These are phyloP conservation scores for Pipistrellus kuhlii DNA, from an alignment of 2,797 vertebrate species.

Conservation along the genomic window DNA sequence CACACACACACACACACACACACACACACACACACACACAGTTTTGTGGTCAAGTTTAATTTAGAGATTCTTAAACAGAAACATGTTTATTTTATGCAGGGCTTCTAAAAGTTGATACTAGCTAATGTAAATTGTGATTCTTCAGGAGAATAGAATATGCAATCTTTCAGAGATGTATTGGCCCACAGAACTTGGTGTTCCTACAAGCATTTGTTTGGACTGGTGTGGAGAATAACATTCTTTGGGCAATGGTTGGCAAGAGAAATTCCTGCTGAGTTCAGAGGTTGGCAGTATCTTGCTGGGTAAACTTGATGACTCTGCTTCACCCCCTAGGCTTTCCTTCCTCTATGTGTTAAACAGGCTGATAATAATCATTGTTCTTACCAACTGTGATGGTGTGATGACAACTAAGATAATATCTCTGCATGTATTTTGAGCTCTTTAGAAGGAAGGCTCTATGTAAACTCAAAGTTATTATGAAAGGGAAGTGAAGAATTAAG, in stretches of 20 bases:
- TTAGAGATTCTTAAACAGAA: constrained; percentile 49
- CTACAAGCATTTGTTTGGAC: neutral
- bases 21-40: neutral
- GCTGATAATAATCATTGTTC: constrained; percentile 47
- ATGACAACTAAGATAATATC: constrained; percentile 76
- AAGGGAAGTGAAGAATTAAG: constrained; percentile 69
- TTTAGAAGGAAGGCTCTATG: constrained; percentile 56
- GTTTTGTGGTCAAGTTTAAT: constrained; percentile 45
- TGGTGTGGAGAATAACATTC: constrained; percentile 27
- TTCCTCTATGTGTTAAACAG: constrained; percentile 47
- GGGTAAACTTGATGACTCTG: constrained; percentile 1
- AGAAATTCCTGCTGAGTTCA: neutral
- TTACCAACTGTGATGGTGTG: constrained; percentile 55
- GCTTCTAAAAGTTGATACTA: constrained; percentile 17
- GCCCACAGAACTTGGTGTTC: neutral
- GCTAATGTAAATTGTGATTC: neutral
- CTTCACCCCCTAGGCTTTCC: constrained; percentile 22
- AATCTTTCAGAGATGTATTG: constrained; percentile 38
- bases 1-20: neutral
- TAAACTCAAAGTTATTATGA: constrained; percentile 71
- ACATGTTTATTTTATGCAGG: constrained; percentile 38
- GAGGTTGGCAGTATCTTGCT: neutral
- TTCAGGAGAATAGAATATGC: neutral
- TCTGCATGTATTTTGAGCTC: constrained; percentile 72
- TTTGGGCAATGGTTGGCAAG: neutral